Evolutionary conservation across 2,113 vertebrate genomes (phyloP).

Genomic region (Oostethus manadensis): DNA sequence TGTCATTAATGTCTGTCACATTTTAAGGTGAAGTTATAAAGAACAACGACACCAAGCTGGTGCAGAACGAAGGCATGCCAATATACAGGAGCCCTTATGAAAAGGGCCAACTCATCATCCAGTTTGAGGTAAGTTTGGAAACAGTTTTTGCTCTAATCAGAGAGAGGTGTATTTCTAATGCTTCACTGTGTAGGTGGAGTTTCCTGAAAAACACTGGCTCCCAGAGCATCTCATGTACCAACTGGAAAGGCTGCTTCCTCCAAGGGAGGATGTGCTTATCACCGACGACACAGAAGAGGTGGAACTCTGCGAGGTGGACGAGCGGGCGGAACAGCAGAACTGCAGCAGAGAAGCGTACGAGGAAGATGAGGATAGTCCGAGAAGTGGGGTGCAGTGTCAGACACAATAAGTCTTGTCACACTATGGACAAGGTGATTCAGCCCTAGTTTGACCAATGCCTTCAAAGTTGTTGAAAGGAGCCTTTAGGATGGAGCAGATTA

Average conservation of each 20-base stretch:
- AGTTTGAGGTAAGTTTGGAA: slow-evolving; percentile 78
- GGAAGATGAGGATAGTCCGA: slow-evolving; percentile 78
- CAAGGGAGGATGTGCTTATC: slow-evolving; percentile 78
- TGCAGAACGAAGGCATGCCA: slow-evolving; percentile 90
- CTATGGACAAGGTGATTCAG: neutral
- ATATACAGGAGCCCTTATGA: slow-evolving; percentile 82
- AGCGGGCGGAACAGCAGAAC: slow-evolving; percentile 65
- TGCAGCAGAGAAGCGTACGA: slow-evolving; percentile 78
- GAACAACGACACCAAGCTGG: slow-evolving; percentile 76
- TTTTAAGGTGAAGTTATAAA: slow-evolving; percentile 86
- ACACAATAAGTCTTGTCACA: slow-evolving; percentile 63
- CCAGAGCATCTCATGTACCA: slow-evolving; percentile 78
- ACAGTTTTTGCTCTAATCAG: too few species aligned
- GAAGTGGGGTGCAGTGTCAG: slow-evolving; percentile 87
- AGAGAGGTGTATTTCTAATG: too few species aligned
- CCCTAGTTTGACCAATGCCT: slow-evolving; percentile 3
- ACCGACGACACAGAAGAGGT: slow-evolving; percentile 93
- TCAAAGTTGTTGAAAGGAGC: neutral
- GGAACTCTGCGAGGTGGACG: slow-evolving; percentile 80
- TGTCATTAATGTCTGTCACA: neutral
- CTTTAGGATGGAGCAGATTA: neutral
- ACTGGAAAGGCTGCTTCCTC: slow-evolving; percentile 84
- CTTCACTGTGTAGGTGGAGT: slow-evolving; percentile 74
- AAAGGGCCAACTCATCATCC: slow-evolving; percentile 82
- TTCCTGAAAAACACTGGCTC: slow-evolving; percentile 88